phyloP scores from a whole-genome alignment of 2,797 vertebrate species.

The Thalassophryne amazonica region DNA sequence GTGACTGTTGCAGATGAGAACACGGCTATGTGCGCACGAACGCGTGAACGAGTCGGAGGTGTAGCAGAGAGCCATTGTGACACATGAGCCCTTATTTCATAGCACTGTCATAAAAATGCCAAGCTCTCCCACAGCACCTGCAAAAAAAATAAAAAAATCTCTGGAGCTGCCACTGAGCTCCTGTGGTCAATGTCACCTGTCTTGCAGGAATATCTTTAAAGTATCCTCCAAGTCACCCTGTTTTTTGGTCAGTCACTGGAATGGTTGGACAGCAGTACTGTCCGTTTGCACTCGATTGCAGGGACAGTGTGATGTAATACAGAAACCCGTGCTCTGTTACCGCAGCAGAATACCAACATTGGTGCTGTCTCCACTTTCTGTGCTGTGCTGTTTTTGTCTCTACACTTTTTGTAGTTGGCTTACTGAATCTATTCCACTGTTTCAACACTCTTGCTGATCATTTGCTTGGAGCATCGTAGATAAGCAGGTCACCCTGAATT shows the following conservation, averaged over 20 bases:
- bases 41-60: no score
- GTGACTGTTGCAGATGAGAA: no score
- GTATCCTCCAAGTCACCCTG: no score
- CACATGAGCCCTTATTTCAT: no score
- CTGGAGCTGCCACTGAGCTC: no score
- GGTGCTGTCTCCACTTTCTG: constrained; percentile 27
- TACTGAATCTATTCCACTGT: constrained; percentile 17
- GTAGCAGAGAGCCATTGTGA: no score
- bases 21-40: no score
- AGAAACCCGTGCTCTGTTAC: constrained; percentile 27
- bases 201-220: no score
- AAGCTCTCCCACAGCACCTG: no score
- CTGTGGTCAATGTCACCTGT: no score
- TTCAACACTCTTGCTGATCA: constrained; percentile 12
- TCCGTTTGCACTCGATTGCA: constrained; percentile 22
- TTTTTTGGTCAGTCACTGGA: constrained; percentile 5
- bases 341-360: constrained; percentile 41
- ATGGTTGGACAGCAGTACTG: constrained; percentile 14
- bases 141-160: no score
- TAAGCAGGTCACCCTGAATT: constrained; percentile 58
- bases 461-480: neutral
- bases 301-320: constrained; percentile 34
- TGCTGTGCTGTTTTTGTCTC: constrained; percentile 21
- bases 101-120: no score
- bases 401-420: constrained; percentile 11